Percentiles rank a stretch among this genome's conserved stretches.
These are phyloP conservation scores for Ctenopoma multispine DNA, from an alignment of 2,797 vertebrate species.

Conservation along the genomic window DNA sequence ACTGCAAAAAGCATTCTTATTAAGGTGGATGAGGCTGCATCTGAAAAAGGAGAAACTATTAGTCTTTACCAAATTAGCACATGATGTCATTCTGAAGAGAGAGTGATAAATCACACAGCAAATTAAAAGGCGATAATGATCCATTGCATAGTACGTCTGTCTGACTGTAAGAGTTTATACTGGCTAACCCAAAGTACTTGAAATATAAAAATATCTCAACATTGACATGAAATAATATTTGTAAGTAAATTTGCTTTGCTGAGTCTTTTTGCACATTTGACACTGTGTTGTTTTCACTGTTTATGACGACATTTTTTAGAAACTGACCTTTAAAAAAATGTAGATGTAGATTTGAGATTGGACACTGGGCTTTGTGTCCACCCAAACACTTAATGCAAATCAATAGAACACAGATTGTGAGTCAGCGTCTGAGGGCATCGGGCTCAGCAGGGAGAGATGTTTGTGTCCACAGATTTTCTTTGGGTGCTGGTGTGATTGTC, in stretches of 20 bases:
- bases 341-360: conserved; percentile 4
- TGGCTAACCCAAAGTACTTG: conserved; percentile 3
- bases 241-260: background rate
- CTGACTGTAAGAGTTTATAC: conserved; percentile 32
- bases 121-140: conserved; percentile 43
- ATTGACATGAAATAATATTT: background rate
- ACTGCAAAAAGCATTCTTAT: conserved; percentile 33
- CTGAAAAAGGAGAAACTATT: conserved; percentile 20
- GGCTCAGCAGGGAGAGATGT: conserved; percentile 19
- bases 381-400: conserved; percentile 40
- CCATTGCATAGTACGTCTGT: conserved; percentile 37
- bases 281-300: background rate
- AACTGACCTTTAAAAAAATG: conserved; percentile 16
- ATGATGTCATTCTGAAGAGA: conserved; percentile 22
- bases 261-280: background rate
- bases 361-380: conserved; percentile 33
- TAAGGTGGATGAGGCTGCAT: conserved; percentile 21
- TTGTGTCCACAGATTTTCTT: conserved; percentile 18
- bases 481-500: conserved; percentile 19
- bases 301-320: background rate
- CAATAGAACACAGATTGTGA: conserved; percentile 37
- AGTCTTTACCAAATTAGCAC: conserved; percentile 36
- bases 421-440: conserved; percentile 16
- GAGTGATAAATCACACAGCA: conserved; percentile 46
- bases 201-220: background rate